Evolutionary conservation across 2,888 invertebrate species (phyloP), one percentile per base, ranked within the genome.

Genomic region (Craniophora ligustri): DNA sequence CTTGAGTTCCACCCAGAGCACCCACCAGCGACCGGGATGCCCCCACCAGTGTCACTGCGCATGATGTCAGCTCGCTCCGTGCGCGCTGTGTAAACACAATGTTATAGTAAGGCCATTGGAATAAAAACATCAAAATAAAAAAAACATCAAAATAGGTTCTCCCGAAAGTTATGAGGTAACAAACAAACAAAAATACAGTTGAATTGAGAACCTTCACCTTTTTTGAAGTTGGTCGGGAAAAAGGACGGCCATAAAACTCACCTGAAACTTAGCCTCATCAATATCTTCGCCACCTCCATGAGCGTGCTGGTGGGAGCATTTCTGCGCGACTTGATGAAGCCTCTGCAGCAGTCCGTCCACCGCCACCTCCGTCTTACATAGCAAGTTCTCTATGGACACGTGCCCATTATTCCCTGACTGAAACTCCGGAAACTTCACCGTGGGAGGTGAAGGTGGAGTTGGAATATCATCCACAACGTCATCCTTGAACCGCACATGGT

Each of bases 21-120:
- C 97, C 96, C 39, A 98, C 98, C 46, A 98, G 93, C 58, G 96
- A 93, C 62, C 98, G 97, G 10, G 97, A 97, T 8, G 97, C 96
- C 0, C 97, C 97, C 46, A 98, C 98, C 78, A 98, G 94, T 31
- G 96, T 95, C 62, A 97, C 94, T 0, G 97, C 96, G 82, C 97
- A 97, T 1, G 96, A 94, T 1, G 97, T 97, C 61, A 98, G 89
- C 82, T 96, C 96, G 74, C 97, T 97, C 82, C 97, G 96, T 0
- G 96, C 96, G 34, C 94, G 93, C 95, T 95, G 34, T 3, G 6
- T 6, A 11, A 21, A 18, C 2, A 3, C n/a, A 28, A 3, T n/a
- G n/a, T n/a, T n/a, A n/a, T n/a, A n/a, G n/a, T n/a, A n/a, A n/a
- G n/a, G n/a, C n/a, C n/a, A n/a, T n/a, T n/a, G n/a, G n/a, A n/a